Percentiles rank a stretch among this genome's conserved stretches.
Evolutionary conservation across 2,113 vertebrate species (phyloP).

Genomic region (Regulus satrapa): DNA sequence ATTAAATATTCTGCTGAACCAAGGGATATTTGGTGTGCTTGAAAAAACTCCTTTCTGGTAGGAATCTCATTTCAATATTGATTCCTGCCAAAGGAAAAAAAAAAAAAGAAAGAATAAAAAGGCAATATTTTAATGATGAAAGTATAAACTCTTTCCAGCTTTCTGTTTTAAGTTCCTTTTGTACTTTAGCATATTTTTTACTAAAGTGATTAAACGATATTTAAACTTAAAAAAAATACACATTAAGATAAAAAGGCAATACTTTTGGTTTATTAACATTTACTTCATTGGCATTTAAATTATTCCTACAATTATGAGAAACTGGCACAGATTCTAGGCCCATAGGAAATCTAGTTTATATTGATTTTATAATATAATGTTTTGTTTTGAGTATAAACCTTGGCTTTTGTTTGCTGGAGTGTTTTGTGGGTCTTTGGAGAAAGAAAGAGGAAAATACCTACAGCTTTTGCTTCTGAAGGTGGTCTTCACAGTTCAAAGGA

Average conservation of each 20-base stretch:
- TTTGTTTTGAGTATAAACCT: not conserved
- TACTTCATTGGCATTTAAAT: not conserved
- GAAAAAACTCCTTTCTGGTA: slow-evolving; percentile 66
- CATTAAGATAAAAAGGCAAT: not conserved
- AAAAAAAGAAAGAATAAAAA: not conserved
- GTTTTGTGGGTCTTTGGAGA: not conserved
- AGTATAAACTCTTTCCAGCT: not conserved
- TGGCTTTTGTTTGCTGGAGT: not conserved
- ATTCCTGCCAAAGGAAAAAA: not conserved
- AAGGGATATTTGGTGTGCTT: slow-evolving; percentile 57
- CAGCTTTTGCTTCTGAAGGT: not conserved
- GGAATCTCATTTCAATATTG: slow-evolving; percentile 55
- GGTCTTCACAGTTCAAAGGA: not conserved
- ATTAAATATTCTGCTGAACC: slow-evolving; percentile 67
- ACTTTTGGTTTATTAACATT: not conserved
- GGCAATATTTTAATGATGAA: not conserved
- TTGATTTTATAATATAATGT: not conserved
- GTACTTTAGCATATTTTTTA: not conserved
- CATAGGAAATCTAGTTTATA: not conserved
- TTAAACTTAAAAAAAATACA: not conserved
- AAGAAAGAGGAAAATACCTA: not conserved
- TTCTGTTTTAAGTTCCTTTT: slow-evolving; percentile 14
- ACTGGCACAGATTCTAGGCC: not conserved
- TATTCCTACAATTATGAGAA: not conserved
- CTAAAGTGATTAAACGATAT: not conserved